These are phyloP conservation scores for Oncorhynchus kisutch DNA, from an alignment of 2,113 vertebrate species.

Conservation along the genomic window DNA sequence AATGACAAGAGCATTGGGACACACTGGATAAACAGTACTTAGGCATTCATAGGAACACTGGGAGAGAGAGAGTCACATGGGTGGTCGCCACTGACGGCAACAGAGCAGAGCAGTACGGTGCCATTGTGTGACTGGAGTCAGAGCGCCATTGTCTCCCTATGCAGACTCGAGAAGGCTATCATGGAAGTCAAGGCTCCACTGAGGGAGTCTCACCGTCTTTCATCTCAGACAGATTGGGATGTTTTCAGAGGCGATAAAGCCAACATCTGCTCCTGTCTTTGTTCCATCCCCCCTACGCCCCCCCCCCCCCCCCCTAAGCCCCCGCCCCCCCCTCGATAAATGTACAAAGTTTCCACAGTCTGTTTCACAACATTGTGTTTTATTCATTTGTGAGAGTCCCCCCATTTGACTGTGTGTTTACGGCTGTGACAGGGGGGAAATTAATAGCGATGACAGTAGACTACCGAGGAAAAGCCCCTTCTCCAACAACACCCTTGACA, in stretches of 20 bases:
- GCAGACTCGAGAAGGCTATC: conserved; percentile 17
- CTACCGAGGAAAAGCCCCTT: neutral
- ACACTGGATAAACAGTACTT: neutral
- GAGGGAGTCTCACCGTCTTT: conserved; percentile 48
- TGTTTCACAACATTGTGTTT: conserved; percentile 41
- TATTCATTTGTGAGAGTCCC: conserved; percentile 20
- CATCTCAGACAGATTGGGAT: conserved; percentile 56
- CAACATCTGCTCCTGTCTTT: conserved; percentile 66
- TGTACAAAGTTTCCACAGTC: conserved; percentile 47
- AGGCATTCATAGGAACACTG: neutral
- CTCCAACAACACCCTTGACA: neutral
- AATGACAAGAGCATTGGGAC: neutral
- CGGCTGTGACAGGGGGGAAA: conserved; percentile 49
- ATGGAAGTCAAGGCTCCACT: conserved; percentile 4
- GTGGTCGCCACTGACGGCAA: neutral
- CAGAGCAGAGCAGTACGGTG: conserved; percentile 6
- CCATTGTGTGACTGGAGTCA: too few relatives aligned
- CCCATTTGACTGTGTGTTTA: conserved; percentile 46
- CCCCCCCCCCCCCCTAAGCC: neutral
- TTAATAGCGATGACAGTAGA: conserved; percentile 47
- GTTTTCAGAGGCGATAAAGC: conserved; percentile 58
- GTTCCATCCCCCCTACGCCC: conserved; percentile 23
- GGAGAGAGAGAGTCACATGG: too few relatives aligned
- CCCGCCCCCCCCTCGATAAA: neutral
- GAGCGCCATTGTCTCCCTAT: too few relatives aligned